Percentiles rank a stretch among this genome's conserved stretches.
These are phyloP conservation scores for Periphyllus acericola DNA, from an alignment of 2,888 invertebrate genomes.

Conservation along the genomic window DNA sequence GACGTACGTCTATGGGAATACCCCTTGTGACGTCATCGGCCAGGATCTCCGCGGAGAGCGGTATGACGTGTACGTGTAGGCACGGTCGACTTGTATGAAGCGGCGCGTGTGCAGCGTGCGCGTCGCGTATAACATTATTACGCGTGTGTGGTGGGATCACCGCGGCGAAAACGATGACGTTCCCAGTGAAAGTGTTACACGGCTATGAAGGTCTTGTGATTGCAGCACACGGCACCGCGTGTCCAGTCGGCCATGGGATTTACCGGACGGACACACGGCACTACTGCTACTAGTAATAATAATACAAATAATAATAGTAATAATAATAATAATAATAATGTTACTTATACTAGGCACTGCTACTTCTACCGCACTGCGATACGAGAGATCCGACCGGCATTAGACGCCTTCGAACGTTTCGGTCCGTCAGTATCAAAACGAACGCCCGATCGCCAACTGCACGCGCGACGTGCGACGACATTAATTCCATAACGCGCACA, in stretches of 20 bases:
- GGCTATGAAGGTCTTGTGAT: constrained; percentile 33
- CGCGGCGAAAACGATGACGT: neutral
- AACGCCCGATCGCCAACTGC: neutral
- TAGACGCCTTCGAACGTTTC: constrained; percentile 25
- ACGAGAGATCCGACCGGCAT: neutral
- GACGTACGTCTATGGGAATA: too few species aligned
- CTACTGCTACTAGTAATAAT: neutral
- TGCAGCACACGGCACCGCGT: neutral
- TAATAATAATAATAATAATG: too few species aligned
- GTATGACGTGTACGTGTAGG: neutral
- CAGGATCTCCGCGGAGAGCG: too few species aligned
- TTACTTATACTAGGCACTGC: neutral
- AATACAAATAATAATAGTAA: too few species aligned
- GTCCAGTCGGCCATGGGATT: constrained; percentile 57
- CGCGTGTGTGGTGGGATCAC: constrained; percentile 22
- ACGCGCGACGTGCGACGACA: neutral
- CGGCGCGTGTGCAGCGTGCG: too few species aligned
- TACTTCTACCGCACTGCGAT: neutral
- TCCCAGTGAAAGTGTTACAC: constrained; percentile 41
- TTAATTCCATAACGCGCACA: neutral
- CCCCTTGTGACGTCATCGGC: too few species aligned
- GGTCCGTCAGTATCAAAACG: constrained; percentile 33
- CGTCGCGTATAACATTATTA: too few species aligned
- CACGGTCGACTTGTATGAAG: neutral
- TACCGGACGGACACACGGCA: constrained; percentile 39